These are phyloP conservation scores for Deroptyus accipitrinus DNA, from an alignment of 2,113 vertebrate genomes.

Conservation along the genomic window DNA sequence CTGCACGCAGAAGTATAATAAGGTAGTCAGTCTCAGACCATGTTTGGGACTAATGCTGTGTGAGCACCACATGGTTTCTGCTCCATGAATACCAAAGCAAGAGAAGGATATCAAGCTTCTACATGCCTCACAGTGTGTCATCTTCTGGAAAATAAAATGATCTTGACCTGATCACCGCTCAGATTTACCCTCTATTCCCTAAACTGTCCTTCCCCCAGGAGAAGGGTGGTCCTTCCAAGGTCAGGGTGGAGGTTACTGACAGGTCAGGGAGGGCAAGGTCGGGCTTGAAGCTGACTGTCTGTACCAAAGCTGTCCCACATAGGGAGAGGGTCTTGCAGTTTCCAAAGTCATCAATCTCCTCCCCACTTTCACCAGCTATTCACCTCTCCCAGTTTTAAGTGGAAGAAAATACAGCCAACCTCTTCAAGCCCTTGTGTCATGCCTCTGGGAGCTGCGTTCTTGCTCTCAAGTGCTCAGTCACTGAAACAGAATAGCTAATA, in stretches of 20 bases:
- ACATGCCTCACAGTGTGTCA: background rate
- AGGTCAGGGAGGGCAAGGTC: constrained; percentile 36
- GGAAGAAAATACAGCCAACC: constrained; percentile 37
- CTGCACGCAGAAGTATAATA: background rate
- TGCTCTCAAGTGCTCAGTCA: constrained; percentile 22
- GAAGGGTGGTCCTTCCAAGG: constrained; percentile 14
- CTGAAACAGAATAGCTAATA: background rate
- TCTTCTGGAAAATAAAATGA: background rate
- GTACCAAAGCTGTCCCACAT: constrained; percentile 11
- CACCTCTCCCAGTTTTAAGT: constrained; percentile 25
- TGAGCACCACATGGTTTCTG: background rate
- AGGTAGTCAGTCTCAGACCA: background rate
- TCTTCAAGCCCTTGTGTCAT: background rate
- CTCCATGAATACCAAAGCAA: constrained; percentile 20
- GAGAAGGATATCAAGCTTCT: constrained; percentile 37
- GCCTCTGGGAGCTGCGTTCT: constrained; percentile 1
- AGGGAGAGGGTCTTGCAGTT: constrained; percentile 2
- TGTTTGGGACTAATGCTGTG: background rate
- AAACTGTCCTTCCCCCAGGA: background rate
- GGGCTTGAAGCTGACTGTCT: background rate
- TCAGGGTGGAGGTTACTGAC: constrained; percentile 23
- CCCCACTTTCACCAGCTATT: constrained; percentile 5
- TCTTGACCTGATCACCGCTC: background rate
- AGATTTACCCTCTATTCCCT: background rate
- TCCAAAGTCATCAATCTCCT: constrained; percentile 55